These are phyloP conservation scores for Cosmia trapezina DNA, from an alignment of 2,888 invertebrate species.

Conservation along the genomic window DNA sequence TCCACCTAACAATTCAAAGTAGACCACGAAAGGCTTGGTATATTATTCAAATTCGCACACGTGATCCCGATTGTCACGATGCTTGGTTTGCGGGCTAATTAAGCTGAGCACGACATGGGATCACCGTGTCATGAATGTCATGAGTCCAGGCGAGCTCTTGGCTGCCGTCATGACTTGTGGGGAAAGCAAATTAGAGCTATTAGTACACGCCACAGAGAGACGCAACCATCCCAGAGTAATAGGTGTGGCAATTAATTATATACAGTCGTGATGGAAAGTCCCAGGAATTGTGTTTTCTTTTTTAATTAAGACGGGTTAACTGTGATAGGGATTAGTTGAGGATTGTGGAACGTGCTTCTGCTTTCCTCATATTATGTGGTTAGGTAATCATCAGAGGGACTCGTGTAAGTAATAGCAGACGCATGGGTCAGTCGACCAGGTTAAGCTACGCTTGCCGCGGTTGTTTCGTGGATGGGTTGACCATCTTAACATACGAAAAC, in stretches of 20 bases:
- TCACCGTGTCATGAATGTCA: constrained; percentile 72
- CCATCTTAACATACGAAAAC: too few relatives aligned
- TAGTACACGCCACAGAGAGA: constrained; percentile 80
- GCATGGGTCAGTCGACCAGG: too few relatives aligned
- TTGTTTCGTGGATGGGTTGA: too few relatives aligned
- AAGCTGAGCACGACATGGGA: constrained; percentile 81
- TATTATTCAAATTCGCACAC: constrained; percentile 72
- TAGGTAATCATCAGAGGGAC: neutral
- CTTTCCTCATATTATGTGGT: neutral
- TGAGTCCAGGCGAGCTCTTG: constrained; percentile 72
- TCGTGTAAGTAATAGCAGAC: too few relatives aligned
- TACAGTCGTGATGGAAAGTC: constrained; percentile 60
- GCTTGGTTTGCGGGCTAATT: constrained; percentile 76
- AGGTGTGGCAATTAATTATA: constrained; percentile 73
- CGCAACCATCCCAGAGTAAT: constrained; percentile 68
- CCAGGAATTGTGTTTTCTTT: constrained; percentile 38
- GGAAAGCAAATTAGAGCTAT: constrained; percentile 84
- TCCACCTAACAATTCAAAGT: constrained; percentile 51
- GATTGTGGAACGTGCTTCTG: neutral
- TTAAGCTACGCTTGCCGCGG: too few relatives aligned
- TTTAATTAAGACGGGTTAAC: constrained; percentile 31
- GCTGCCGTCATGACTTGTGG: constrained; percentile 71
- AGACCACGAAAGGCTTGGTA: constrained; percentile 47
- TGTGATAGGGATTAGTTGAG: constrained; percentile 8
- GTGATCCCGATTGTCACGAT: constrained; percentile 65